A percentile compares a stretch with the other conserved stretches of the same genome.
These are phyloP conservation scores for Polypedilum pembai DNA, from an alignment of 1,140 invertebrate genomes.

Conservation along the genomic window DNA sequence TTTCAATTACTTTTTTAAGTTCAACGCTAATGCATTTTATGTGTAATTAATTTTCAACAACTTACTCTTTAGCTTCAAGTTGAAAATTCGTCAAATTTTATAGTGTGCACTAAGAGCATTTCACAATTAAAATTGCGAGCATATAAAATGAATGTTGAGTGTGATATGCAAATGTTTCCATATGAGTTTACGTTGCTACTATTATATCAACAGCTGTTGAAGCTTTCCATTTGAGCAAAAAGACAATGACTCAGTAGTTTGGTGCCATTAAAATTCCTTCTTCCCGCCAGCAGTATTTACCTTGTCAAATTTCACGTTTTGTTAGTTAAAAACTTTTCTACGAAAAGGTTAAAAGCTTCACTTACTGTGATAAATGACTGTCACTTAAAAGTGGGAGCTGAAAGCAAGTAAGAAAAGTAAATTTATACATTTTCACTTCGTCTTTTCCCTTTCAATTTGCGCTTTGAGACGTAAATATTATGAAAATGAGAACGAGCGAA, in stretches of 20 bases:
- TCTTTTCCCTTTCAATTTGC: not conserved
- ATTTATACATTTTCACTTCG: no score
- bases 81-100: not conserved
- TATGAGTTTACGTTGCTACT: not conserved
- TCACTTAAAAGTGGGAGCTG: not conserved
- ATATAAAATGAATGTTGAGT: not conserved
- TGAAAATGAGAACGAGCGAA: no score
- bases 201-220: not conserved
- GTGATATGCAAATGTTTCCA: not conserved
- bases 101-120: not conserved
- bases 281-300: no score
- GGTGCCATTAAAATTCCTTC: no score
- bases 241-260: no score
- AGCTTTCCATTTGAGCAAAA: no score
- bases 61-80: not conserved
- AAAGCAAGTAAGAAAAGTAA: no score
- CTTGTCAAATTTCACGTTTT: no score
- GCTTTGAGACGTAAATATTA: not conserved
- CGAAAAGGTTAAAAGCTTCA: not conserved
- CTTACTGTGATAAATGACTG: not conserved
- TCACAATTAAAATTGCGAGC: conserved; percentile 3
- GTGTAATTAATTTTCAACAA: conserved; percentile 9
- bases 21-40: conserved; percentile 5
- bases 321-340: no score
- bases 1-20: not conserved